A percentile compares a stretch with the other conserved stretches of the same genome.
Conservation (phyloP, 2,797 vertebrate genomes). For the Megaceryle alcyon region DNA sequence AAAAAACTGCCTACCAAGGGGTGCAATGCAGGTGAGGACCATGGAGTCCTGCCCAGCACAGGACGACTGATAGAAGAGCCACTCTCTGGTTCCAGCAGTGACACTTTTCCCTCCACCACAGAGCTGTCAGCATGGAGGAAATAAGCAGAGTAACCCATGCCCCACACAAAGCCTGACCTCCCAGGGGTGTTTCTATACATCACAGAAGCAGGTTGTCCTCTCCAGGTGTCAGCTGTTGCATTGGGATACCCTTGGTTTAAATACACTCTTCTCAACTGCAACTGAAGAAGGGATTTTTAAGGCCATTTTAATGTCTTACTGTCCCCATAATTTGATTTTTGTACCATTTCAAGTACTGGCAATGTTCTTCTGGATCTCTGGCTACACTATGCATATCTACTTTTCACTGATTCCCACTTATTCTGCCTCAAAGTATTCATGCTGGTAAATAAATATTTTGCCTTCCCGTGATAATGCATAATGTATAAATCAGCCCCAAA, state of each 20-base stretch:
- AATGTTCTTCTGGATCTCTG: not conserved
- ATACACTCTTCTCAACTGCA: not conserved
- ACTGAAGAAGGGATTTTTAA: not conserved
- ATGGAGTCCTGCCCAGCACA: accelerated
- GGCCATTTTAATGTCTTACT: not conserved
- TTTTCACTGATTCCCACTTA: not conserved
- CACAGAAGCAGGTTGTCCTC: not conserved
- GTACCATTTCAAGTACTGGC: not conserved
- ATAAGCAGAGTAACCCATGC: too few relatives aligned
- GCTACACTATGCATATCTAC: not conserved
- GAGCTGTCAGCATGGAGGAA: not conserved
- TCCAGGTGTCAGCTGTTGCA: not conserved
- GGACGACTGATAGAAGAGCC: too few relatives aligned
- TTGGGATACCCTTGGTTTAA: not conserved
- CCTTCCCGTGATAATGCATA: conserved; percentile 32
- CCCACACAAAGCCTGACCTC: not conserved
- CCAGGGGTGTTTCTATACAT: accelerated
- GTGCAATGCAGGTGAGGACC: too few relatives aligned
- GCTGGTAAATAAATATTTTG: conserved; percentile 44
- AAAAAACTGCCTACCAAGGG: accelerated
- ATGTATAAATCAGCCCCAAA: conserved; percentile 49
- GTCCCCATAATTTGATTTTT: not conserved
- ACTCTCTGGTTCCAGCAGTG: too few relatives aligned
- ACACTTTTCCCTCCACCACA: too few relatives aligned
- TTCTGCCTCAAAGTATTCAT: conserved; percentile 16